Evolutionary conservation across 2,113 vertebrate genomes (phyloP).

Genomic region (Ceratotherium simum): DNA sequence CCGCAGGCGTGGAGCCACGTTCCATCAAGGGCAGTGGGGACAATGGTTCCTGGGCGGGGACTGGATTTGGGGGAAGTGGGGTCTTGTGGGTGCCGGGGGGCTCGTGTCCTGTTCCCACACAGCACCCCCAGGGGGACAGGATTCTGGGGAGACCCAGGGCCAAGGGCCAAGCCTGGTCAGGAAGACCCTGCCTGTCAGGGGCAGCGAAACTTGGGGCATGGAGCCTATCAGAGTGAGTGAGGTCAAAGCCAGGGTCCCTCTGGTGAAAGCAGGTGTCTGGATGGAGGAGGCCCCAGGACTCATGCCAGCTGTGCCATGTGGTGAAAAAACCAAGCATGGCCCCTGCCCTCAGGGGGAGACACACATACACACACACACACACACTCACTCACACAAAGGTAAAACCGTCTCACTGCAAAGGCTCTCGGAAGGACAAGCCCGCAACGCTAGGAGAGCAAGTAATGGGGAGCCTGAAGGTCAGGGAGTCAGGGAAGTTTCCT

Average conservation of each 20-base stretch:
- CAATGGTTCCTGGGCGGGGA: not conserved
- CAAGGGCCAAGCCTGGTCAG: not conserved
- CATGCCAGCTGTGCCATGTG: not conserved
- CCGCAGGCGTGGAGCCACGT: no score
- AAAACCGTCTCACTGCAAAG: not conserved
- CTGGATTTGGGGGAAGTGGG: not conserved
- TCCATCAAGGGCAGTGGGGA: not conserved
- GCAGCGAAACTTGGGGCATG: accelerated
- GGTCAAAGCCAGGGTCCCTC: not conserved
- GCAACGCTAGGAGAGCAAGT: not conserved
- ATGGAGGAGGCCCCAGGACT: not conserved
- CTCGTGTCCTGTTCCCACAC: no score
- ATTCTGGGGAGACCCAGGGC: not conserved
- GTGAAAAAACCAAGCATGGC: not conserved
- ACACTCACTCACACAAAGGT: not conserved
- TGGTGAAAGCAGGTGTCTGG: no score
- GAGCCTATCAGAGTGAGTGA: accelerated
- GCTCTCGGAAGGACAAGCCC: not conserved
- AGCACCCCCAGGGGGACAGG: not conserved
- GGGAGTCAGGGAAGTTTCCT: not conserved
- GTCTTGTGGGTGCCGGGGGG: not conserved
- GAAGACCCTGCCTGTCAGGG: not conserved
- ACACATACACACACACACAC: not conserved
- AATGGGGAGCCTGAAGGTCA: no score
- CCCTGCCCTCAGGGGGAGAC: not conserved